Conservation (phyloP, 2,113 vertebrate genomes). For the Naja naja region DNA sequence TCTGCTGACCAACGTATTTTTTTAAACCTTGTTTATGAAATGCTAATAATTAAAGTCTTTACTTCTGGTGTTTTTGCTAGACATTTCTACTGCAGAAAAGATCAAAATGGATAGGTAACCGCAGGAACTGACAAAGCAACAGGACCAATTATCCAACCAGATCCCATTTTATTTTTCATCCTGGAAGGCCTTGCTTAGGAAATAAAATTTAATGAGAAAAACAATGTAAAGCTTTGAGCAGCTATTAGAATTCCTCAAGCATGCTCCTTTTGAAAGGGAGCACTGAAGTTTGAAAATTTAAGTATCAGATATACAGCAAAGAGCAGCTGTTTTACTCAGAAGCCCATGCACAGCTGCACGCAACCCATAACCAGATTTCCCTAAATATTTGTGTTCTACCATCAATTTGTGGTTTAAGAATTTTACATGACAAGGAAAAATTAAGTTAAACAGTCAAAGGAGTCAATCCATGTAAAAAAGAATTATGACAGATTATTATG, state of each 20-base stretch:
- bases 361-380: slow-evolving; percentile 20
- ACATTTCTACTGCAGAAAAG: background rate
- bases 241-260: slow-evolving; percentile 49
- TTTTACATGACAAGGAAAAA: slow-evolving; percentile 42
- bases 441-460: slow-evolving; percentile 19
- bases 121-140: background rate
- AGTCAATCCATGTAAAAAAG: background rate
- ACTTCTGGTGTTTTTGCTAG: background rate
- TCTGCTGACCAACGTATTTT: background rate
- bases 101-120: background rate
- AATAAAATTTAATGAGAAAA: slow-evolving; percentile 46
- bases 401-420: slow-evolving; percentile 40
- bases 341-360: slow-evolving; percentile 16
- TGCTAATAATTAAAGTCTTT: fast-evolving
- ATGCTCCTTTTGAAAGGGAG: slow-evolving; percentile 29
- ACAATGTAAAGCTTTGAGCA: slow-evolving; percentile 44
- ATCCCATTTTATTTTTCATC: background rate
- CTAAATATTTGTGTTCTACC: slow-evolving; percentile 42
- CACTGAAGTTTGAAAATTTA: slow-evolving; percentile 52
- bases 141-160: background rate
- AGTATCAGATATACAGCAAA: slow-evolving; percentile 59
- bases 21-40: background rate
- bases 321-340: slow-evolving; percentile 37
- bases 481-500: background rate
- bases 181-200: slow-evolving; percentile 25